Evolutionary conservation across 2,797 vertebrate genomes (phyloP), one percentile per base, ranked within the genome.

Genomic region (Chloroceryle inda): DNA sequence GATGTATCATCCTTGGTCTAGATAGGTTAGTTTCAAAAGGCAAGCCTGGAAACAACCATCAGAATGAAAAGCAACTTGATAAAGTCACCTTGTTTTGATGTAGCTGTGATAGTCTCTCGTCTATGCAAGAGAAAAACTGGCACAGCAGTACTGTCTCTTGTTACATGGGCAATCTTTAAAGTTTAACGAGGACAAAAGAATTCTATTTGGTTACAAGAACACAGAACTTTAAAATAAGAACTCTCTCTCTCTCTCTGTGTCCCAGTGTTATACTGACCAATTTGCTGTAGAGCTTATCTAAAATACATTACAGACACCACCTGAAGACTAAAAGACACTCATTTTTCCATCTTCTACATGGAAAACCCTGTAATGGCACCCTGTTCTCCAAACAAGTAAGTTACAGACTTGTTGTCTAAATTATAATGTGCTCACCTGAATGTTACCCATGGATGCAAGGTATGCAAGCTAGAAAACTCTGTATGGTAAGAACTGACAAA

Each of bases 141-240:
- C 73, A 92, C 67, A 89, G 19, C 85, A 85, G 20, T 23, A 42
- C 35, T 16, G 2, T 78, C 79, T 95, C 94, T 35, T 77, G 76
- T 95, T 96, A 95, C 94, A 94, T 0, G 0, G 88, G 62, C 42
- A 83, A 94, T 58, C 62, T 91, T 95, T 85, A 96, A 94, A 94
- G 12, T 89, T 96, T 90, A 92, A 95, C 79, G 40, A 95, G 77
- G 85, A 96, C 92, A 95, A 97, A 97, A 96, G 88, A 90, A 96
- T 47, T 96, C 85, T 92, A 85, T 92, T 93, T 86, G 71, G 74
- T 95, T 92, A 96, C 83, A 91, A 80, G 78, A 93, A 93, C 67
- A 94, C 82, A 81, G 62, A 94, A 94, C 89, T 85, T 21, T 19
- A 76, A 85, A 93, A 74, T 18, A 79, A 81, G 62, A 85, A 11